Percentiles rank a stretch among this genome's conserved stretches.
Conservation (phyloP, 2,888 invertebrate species). For the Conomelus anceps region DNA sequence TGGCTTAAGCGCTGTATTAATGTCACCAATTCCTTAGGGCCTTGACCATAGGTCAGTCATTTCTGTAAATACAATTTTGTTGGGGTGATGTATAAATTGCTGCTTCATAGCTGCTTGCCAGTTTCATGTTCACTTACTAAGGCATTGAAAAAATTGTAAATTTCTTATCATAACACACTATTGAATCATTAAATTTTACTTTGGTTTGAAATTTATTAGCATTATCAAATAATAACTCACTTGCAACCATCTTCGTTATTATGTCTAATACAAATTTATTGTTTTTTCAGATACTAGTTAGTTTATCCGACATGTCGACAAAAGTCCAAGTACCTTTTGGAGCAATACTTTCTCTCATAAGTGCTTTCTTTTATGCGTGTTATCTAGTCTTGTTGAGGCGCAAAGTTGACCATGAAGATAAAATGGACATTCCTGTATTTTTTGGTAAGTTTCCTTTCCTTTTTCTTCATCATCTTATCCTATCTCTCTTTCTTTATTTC, state of each 20-base stretch:
- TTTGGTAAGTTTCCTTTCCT: slow-evolving; percentile 61
- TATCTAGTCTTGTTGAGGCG: slow-evolving; percentile 82
- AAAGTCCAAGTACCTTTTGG: slow-evolving; percentile 69
- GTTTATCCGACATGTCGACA: slow-evolving; percentile 61
- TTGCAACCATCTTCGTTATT: background rate
- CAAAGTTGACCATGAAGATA: slow-evolving; percentile 85
- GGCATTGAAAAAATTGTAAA: too few relatives aligned
- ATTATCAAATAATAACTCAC: slow-evolving; percentile 1
- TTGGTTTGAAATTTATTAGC: too few relatives aligned
- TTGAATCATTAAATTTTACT: too few relatives aligned
- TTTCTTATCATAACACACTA: too few relatives aligned
- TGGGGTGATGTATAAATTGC: too few relatives aligned
- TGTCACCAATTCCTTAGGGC: too few relatives aligned
- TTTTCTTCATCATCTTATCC: background rate
- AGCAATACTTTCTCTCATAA: slow-evolving; percentile 71
- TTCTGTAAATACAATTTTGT: too few relatives aligned
- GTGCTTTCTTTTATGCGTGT: slow-evolving; percentile 82
- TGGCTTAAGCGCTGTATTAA: too few relatives aligned
- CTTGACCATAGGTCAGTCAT: too few relatives aligned
- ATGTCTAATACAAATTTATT: slow-evolving; percentile 19
- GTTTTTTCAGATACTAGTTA: slow-evolving; percentile 61
- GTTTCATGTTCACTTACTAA: too few relatives aligned
- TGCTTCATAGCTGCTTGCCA: too few relatives aligned
- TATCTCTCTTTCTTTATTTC: background rate
- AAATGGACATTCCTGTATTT: slow-evolving; percentile 90